These are phyloP conservation scores for Eriocheir sinensis DNA, from an alignment of 1,140 invertebrate genomes.

Conservation along the genomic window DNA sequence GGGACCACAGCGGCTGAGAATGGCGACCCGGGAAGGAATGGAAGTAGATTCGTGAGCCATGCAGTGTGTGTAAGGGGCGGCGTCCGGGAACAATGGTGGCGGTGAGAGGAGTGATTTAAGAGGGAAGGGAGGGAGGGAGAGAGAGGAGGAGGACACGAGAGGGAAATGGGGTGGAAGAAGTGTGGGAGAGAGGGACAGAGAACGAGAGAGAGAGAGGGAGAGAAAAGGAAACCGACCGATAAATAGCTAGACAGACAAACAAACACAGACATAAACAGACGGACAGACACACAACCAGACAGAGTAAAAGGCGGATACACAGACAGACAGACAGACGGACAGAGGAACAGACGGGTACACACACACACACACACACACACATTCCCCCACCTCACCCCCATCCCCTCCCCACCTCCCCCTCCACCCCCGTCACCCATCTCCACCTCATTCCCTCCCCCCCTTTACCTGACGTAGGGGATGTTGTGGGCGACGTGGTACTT, in stretches of 20 bases:
- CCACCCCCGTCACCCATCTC: too few relatives aligned
- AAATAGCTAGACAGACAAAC: too few relatives aligned
- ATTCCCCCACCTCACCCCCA: too few relatives aligned
- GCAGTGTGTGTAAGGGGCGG: neutral
- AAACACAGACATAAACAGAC: too few relatives aligned
- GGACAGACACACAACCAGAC: neutral
- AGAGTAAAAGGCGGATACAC: neutral
- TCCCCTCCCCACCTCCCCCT: too few relatives aligned
- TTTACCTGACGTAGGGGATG: conserved; percentile 68
- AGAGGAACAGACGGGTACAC: too few relatives aligned
- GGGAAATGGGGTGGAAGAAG: neutral
- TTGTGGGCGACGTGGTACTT: conserved; percentile 67
- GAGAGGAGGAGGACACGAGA: neutral
- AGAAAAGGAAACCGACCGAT: neutral
- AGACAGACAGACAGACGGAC: too few relatives aligned
- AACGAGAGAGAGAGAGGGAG: neutral
- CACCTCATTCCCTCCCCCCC: too few relatives aligned
- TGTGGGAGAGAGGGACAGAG: neutral
- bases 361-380: too few relatives aligned
- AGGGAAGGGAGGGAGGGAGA: neutral
- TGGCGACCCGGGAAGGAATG: too few relatives aligned
- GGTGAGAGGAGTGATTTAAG: conserved; percentile 27
- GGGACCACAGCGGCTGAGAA: too few relatives aligned
- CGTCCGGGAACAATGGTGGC: too few relatives aligned
- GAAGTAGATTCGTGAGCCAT: neutral